phyloP scores from a whole-genome alignment of 2,888 invertebrate species.

The Athalia rosae region DNA sequence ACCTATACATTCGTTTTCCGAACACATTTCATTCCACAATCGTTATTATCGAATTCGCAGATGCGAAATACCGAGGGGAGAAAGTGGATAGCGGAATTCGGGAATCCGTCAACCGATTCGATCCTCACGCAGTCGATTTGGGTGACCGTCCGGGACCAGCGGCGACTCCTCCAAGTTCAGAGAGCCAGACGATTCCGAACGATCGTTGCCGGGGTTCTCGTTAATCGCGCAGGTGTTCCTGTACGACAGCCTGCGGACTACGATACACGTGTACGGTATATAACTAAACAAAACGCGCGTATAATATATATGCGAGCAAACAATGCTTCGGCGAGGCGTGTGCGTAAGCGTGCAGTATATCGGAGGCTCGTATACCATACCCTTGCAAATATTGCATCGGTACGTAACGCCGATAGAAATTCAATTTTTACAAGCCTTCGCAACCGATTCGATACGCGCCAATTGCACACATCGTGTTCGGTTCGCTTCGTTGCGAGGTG shows the following conservation, averaged over 20 bases:
- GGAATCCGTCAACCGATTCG: not conserved
- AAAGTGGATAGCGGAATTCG: not conserved
- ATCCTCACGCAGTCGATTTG: not conserved
- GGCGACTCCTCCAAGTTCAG: not conserved
- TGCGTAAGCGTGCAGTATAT: too few relatives aligned
- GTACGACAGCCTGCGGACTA: not conserved
- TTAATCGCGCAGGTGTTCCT: slow-evolving; percentile 33
- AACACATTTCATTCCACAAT: too few relatives aligned
- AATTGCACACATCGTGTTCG: too few relatives aligned
- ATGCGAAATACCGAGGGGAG: too few relatives aligned
- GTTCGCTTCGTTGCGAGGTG: not conserved
- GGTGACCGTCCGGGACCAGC: not conserved
- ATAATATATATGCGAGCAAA: too few relatives aligned
- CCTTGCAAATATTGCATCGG: not conserved
- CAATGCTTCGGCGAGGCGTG: too few relatives aligned
- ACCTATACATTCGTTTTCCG: too few relatives aligned
- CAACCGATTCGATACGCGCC: slow-evolving; percentile 24
- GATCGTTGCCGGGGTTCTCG: slow-evolving; percentile 1
- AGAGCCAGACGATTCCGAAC: slow-evolving; percentile 10
- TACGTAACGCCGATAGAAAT: slow-evolving; percentile 17
- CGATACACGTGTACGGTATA: not conserved
- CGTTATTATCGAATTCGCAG: too few relatives aligned
- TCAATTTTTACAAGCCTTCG: slow-evolving; percentile 23
- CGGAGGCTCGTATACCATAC: too few relatives aligned
- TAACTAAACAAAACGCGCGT: not conserved